These are phyloP conservation scores for Heliconius congener DNA, from an alignment of 1,140 invertebrate genomes.

Conservation along the genomic window DNA sequence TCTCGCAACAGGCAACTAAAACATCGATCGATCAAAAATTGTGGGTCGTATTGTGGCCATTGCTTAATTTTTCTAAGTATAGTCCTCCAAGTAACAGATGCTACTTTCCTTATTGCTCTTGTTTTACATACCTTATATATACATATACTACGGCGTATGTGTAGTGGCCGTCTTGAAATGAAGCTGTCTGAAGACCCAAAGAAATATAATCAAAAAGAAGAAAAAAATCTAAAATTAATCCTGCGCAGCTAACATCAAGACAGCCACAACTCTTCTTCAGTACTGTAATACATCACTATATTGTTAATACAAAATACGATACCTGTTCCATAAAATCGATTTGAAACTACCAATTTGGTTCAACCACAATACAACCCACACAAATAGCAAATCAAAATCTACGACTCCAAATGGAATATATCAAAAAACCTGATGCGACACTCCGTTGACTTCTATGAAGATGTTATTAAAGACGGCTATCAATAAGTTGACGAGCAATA, in stretches of 20 bases:
- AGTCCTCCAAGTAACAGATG: background rate
- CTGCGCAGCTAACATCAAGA: too few species aligned
- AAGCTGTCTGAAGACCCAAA: too few species aligned
- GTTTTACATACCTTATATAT: background rate
- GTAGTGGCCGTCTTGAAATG: too few species aligned
- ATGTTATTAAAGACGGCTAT: slow-evolving; percentile 99
- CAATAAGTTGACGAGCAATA: slow-evolving; percentile 96
- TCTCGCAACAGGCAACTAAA: slow-evolving; percentile 71
- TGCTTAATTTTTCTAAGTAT: background rate
- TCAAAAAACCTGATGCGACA: slow-evolving; percentile 90
- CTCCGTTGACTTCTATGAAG: slow-evolving; percentile 96
- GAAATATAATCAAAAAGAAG: too few species aligned
- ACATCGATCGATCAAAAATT: slow-evolving; percentile 35
- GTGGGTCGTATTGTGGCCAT: slow-evolving; percentile 32
- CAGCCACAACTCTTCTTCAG: too few species aligned
- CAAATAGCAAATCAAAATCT: slow-evolving; percentile 8
- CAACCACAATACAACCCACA: slow-evolving; percentile 14
- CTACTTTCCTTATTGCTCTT: background rate
- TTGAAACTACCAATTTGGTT: background rate
- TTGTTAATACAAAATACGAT: background rate
- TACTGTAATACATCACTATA: too few species aligned
- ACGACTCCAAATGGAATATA: background rate
- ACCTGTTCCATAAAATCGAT: background rate
- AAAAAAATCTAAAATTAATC: too few species aligned
- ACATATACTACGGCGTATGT: background rate